Base-by-base conservation (phyloP, 2,888 invertebrate species). In the Anaspis maculata region DNA sequence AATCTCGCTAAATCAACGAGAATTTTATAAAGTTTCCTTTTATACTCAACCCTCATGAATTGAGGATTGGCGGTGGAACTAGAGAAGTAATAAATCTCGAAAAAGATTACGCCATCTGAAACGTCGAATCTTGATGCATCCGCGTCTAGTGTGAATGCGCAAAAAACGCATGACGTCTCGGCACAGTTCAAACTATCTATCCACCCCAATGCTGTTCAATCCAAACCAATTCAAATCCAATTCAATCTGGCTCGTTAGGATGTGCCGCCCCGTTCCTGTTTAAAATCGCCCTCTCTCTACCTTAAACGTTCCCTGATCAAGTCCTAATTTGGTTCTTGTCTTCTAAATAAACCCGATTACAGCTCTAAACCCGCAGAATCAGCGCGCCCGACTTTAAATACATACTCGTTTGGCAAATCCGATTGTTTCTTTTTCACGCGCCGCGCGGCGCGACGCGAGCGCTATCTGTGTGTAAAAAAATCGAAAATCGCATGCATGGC, bases 141-240 rank as follows among this genome's bases (percentile, higher is more conserved):
- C n/a, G n/a, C 19, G 6, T 19, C 5, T 19, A 5, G 19, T 19
- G 19, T 9, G 19, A 19, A 19, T 19, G 9, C 19, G 11, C 24
- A 24, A 24, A 5, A 24, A 24, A 5, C 6, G 27, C 5, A 27
- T 32, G 30, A 33, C 33, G 32, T 37, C 32, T 37, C n/a, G 26
- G 22, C 28, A 35, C 32, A 35, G 34, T 39, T 42, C 39, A 54
- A 55, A 54, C 52, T 51, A 49, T 55, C 52, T 56, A 57, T 57
- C 59, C 59, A 56, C 60, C 60, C 58, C 56, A 55, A 54, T 48
- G 58, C 53, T 59, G 59, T 60, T 61, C 59, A 57, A 58, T 61
- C 59, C 56, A 59, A 59, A 61, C 59, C 60, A 56, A 62, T 62
- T 62, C 61, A 61, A 62, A 61, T 61, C 59, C 56, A 60, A 62